Evolutionary conservation across 1,140 invertebrate genomes (phyloP).

Genomic region (Argopecten irradians): DNA sequence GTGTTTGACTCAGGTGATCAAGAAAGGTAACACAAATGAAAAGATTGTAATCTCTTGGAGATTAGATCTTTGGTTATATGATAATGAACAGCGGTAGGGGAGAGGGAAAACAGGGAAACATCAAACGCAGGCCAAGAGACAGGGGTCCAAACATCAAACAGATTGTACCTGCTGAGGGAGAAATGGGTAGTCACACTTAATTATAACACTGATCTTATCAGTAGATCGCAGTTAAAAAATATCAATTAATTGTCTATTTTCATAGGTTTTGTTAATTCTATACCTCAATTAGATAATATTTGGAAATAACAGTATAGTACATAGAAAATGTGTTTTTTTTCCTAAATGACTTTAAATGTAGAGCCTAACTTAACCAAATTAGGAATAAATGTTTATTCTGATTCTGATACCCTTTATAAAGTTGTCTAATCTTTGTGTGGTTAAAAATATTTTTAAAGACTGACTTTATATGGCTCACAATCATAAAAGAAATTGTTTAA

Average conservation of each 20-base stretch:
- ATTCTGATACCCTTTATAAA: no score
- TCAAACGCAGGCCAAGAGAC: background rate
- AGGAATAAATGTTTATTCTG: no score
- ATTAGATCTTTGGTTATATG: background rate
- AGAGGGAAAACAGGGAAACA: background rate
- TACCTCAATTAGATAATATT: no score
- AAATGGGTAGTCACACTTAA: constrained; percentile 9
- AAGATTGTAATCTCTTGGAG: background rate
- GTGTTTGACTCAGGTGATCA: constrained; percentile 15
- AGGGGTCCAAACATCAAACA: background rate
- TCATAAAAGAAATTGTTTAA: no score
- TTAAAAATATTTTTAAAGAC: no score
- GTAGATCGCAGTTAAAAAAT: background rate
- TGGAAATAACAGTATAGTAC: no score
- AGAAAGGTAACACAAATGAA: constrained; percentile 22
- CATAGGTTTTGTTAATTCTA: no score
- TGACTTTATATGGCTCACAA: no score
- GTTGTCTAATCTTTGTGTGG: no score
- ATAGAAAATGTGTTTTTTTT: no score
- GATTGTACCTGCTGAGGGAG: background rate
- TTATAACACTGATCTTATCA: background rate
- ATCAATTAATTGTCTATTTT: background rate
- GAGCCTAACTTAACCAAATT: no score
- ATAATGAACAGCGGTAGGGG: background rate
- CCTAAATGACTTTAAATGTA: no score